A percentile compares a stretch with the other conserved stretches of the same genome.
Evolutionary conservation across 2,888 invertebrate genomes (phyloP).

Genomic region (Andricus curvator): DNA sequence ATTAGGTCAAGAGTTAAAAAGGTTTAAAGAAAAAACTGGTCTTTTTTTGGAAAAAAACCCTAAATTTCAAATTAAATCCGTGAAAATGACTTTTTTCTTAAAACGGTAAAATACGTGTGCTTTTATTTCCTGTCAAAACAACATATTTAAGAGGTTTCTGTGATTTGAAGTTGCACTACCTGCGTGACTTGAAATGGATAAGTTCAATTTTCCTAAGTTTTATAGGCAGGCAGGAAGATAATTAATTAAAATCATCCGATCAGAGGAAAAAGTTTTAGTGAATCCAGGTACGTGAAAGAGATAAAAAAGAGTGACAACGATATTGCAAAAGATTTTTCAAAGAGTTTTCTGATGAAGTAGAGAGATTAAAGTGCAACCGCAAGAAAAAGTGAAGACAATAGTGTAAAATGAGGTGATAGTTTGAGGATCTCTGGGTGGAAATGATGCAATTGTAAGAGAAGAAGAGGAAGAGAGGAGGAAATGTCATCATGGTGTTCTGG

Average conservation of each 20-base stretch:
- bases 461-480: not conserved
- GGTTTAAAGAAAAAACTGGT: too few relatives aligned
- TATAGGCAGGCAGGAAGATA: not conserved
- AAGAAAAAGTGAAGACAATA: not conserved
- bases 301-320: not conserved
- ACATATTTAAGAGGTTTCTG: too few relatives aligned
- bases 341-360: not conserved
- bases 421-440: not conserved
- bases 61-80: too few relatives aligned
- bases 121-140: too few relatives aligned
- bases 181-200: too few relatives aligned
- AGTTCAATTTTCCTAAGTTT: not conserved
- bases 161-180: too few relatives aligned
- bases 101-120: too few relatives aligned
- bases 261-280: not conserved
- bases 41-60: too few relatives aligned
- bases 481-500: slow-evolving; percentile 32
- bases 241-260: not conserved
- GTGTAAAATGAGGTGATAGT: slow-evolving; percentile 16
- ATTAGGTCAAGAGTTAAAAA: too few relatives aligned
- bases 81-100: too few relatives aligned
- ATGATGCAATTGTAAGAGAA: slow-evolving; percentile 12
- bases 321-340: not conserved
- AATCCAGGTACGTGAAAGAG: not conserved
- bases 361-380: not conserved